These are phyloP conservation scores for Meandrusa payeni DNA, from an alignment of 2,888 invertebrate species.

Conservation along the genomic window DNA sequence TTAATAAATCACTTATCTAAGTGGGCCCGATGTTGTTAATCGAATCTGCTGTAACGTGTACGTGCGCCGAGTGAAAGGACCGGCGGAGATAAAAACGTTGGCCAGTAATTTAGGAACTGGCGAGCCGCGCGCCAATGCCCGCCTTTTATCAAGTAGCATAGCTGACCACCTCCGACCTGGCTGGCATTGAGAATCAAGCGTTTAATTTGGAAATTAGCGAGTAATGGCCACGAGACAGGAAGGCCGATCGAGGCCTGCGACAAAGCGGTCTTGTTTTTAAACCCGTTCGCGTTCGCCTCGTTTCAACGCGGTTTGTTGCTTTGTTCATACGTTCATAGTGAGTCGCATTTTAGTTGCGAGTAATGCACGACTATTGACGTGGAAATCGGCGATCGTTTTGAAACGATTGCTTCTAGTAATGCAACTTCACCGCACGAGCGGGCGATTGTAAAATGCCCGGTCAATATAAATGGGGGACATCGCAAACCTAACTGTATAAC, in stretches of 20 bases:
- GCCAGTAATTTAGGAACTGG: constrained; percentile 65
- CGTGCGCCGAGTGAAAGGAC: constrained; percentile 76
- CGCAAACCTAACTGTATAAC: neutral
- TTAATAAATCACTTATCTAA: constrained; percentile 69
- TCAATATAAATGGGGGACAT: neutral
- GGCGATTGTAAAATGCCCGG: constrained; percentile 14
- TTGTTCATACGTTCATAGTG: constrained; percentile 20
- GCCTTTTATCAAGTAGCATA: constrained; percentile 74
- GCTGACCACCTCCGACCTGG: constrained; percentile 67
- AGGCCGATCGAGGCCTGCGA: constrained; percentile 66
- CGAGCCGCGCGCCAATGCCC: constrained; percentile 63
- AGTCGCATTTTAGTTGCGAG: constrained; percentile 37
- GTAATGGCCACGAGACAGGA: constrained; percentile 66
- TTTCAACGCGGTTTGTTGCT: constrained; percentile 31
- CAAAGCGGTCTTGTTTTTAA: constrained; percentile 52
- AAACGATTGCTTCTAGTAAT: constrained; percentile 47
- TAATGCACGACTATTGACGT: constrained; percentile 30
- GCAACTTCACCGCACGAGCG: constrained; percentile 10
- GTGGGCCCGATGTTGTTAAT: constrained; percentile 59
- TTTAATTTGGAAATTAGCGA: constrained; percentile 78
- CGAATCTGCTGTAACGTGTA: constrained; percentile 49
- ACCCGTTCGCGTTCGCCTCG: constrained; percentile 33
- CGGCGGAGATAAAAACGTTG: constrained; percentile 66
- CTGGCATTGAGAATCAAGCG: constrained; percentile 77
- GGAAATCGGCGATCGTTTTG: constrained; percentile 49